Conservation (phyloP, 1,140 invertebrate species). For the Lucilia cuprina region DNA sequence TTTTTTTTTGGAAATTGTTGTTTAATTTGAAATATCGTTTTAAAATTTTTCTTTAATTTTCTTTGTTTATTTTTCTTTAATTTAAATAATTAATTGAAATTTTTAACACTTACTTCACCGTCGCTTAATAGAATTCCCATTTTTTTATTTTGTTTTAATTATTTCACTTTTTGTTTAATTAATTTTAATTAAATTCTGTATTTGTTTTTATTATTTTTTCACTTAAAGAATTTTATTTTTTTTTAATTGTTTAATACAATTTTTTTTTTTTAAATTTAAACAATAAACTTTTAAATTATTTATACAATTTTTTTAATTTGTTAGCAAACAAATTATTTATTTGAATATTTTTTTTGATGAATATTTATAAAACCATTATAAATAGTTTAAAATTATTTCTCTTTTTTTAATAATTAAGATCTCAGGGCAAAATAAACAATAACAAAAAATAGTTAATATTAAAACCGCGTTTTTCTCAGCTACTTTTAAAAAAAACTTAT, state of each 20-base stretch:
- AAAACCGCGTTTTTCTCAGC: too few relatives aligned
- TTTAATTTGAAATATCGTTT: too few relatives aligned
- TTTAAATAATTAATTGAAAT: not conserved
- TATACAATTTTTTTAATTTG: too few relatives aligned
- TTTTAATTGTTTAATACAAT: not conserved
- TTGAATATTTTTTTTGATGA: not conserved
- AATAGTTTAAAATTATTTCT: not conserved
- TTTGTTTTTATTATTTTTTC: not conserved
- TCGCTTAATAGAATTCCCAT: slow-evolving; percentile 33
- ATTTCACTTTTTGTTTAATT: not conserved
- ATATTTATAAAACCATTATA: not conserved
- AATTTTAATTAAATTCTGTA: not conserved
- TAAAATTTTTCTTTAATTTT: too few relatives aligned
- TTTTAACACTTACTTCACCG: slow-evolving; percentile 18
- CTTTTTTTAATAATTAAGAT: not conserved
- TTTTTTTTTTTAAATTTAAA: not conserved
- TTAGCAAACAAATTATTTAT: too few relatives aligned
- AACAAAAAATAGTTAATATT: too few relatives aligned
- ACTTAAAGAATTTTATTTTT: not conserved
- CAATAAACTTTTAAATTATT: not conserved
- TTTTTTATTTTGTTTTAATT: not conserved
- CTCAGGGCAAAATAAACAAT: not conserved
- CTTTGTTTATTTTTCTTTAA: not conserved
- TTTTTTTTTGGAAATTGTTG: too few relatives aligned
- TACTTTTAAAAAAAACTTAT: too few relatives aligned